Evolutionary conservation across 1,140 invertebrate species (phyloP).

Genomic region (Drosophila bifasciata): DNA sequence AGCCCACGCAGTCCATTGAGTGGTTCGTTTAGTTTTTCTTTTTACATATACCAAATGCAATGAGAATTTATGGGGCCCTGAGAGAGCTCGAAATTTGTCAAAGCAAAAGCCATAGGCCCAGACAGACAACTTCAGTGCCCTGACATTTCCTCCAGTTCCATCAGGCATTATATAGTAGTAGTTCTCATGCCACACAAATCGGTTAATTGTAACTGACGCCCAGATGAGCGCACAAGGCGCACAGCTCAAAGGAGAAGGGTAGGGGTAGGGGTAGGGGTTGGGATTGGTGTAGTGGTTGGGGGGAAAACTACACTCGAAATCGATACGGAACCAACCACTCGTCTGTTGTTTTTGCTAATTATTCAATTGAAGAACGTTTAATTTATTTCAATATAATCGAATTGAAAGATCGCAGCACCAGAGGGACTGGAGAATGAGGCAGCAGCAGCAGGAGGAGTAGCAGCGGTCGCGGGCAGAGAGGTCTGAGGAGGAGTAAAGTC

Average conservation of each 20-base stretch:
- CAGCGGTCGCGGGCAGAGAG: not conserved
- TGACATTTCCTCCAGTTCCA: not conserved
- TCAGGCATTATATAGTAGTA: slow-evolving; percentile 11
- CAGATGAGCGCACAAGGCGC: slow-evolving; percentile 55
- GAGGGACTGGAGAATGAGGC: slow-evolving; percentile 19
- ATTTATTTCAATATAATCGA: slow-evolving; percentile 83
- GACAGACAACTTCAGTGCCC: slow-evolving; percentile 11
- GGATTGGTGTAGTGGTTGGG: not conserved
- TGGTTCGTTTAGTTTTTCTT: slow-evolving; percentile 19
- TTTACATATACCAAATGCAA: slow-evolving; percentile 77
- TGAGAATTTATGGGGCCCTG: slow-evolving; percentile 72
- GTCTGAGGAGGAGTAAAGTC: slow-evolving; percentile 23
- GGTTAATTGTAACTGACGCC: slow-evolving; percentile 77
- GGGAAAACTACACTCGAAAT: slow-evolving; percentile 44
- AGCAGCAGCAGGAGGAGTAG: slow-evolving; percentile 8
- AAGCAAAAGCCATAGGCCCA: slow-evolving; percentile 66
- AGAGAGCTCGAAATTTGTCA: slow-evolving; percentile 67
- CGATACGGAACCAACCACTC: slow-evolving; percentile 42
- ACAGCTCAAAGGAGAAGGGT: slow-evolving; percentile 28
- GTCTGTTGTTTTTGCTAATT: slow-evolving; percentile 67
- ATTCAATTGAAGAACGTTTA: slow-evolving; percentile 82
- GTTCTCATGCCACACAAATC: slow-evolving; percentile 57
- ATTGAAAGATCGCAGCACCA: slow-evolving; percentile 68
- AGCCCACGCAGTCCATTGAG: slow-evolving; percentile 45
- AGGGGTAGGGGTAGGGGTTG: too few relatives aligned